Conservation (phyloP, 2,797 vertebrate species). For the Darevskia nairensis region DNA sequence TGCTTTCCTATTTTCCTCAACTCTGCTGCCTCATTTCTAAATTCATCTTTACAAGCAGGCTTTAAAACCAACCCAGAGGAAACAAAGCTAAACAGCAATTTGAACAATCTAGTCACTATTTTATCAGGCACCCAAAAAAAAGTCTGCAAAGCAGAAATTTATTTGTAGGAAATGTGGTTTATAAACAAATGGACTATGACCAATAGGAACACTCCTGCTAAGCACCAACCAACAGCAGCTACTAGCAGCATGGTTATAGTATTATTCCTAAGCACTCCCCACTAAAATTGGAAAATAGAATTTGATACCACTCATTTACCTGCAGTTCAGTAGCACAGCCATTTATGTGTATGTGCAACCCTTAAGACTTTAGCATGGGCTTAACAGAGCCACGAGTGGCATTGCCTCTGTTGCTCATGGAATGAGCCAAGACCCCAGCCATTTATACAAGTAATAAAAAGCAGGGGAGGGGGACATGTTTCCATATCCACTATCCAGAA, state of each 20-base stretch:
- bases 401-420: background rate
- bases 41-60: background rate
- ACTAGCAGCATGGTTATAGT: too few species aligned
- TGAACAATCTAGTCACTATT: background rate
- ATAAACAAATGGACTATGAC: too few species aligned
- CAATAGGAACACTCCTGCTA: background rate
- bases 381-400: background rate
- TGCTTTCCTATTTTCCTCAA: background rate
- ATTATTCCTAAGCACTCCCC: too few species aligned
- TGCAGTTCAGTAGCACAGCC: background rate
- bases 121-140: background rate
- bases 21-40: background rate
- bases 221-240: background rate
- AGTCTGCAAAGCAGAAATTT: background rate
- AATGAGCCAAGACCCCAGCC: background rate
- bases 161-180: too few species aligned
- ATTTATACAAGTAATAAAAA: background rate
- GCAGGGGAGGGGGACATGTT: background rate
- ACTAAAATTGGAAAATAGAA: background rate
- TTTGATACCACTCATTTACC: too few species aligned
- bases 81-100: too few species aligned
- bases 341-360: background rate
- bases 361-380: background rate
- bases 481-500: fast-evolving
- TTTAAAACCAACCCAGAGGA: background rate